These are phyloP conservation scores for Tanytarsus gracilentus DNA, from an alignment of 2,888 invertebrate species.

Conservation along the genomic window DNA sequence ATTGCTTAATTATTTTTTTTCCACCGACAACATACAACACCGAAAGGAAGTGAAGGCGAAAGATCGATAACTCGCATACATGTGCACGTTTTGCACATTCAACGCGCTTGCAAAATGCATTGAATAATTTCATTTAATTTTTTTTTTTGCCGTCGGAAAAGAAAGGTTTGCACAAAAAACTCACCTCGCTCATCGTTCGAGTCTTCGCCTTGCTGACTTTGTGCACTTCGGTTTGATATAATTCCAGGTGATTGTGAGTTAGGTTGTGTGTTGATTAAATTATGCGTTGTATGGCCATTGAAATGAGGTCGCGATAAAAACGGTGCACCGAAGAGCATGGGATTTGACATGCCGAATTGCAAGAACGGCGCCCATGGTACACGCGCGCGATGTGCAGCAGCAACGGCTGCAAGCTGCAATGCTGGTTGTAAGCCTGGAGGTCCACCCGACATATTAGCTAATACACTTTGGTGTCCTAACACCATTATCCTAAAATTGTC, in stretches of 20 bases:
- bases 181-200: constrained; percentile 49
- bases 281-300: constrained; percentile 36
- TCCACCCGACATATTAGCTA: constrained; percentile 34
- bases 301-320: constrained; percentile 36
- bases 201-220: constrained; percentile 49
- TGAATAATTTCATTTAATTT: too few species aligned
- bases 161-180: constrained; percentile 49
- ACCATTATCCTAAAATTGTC: constrained; percentile 49
- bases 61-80: too few species aligned
- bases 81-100: not conserved
- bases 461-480: constrained; percentile 45
- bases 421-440: constrained; percentile 56
- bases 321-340: constrained; percentile 40
- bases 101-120: not conserved
- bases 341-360: constrained; percentile 41
- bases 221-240: constrained; percentile 33
- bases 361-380: constrained; percentile 56
- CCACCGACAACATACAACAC: too few species aligned
- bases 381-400: constrained; percentile 50
- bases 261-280: constrained; percentile 1
- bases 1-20: too few species aligned
- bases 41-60: too few species aligned
- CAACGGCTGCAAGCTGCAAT: constrained; percentile 60
- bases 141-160: constrained; percentile 31
- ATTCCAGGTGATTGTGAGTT: constrained; percentile 22